Conservation (phyloP, 2,113 vertebrate genomes). For the Serinus canaria region DNA sequence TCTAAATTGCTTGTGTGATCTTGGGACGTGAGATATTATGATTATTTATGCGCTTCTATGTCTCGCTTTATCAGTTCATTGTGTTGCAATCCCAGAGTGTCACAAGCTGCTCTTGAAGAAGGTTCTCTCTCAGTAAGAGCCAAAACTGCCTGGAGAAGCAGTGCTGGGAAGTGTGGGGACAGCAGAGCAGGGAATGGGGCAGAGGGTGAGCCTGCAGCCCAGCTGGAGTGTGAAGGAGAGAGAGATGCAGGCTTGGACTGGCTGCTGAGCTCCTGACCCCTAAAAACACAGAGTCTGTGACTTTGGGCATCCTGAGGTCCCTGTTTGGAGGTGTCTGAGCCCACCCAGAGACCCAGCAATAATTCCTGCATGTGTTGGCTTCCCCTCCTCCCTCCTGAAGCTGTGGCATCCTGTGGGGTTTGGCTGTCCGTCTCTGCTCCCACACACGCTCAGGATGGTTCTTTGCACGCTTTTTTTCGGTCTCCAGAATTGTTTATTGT, state of each 20-base stretch:
- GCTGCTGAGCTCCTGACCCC: background rate
- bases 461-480: too few species aligned
- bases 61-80: background rate
- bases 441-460: too few species aligned
- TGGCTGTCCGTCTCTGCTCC: too few species aligned
- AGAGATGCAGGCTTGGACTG: background rate
- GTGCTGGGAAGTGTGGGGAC: background rate
- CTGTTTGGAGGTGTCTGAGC: background rate
- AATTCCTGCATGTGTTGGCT: background rate
- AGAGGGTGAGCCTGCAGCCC: background rate
- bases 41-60: background rate
- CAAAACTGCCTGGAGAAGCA: background rate
- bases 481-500: too few species aligned
- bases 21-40: slow-evolving; percentile 28
- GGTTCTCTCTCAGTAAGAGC: background rate
- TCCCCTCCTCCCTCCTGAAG: background rate
- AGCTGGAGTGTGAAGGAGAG: background rate
- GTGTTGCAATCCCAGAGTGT: background rate
- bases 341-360: background rate
- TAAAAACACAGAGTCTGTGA: background rate
- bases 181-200: background rate
- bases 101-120: background rate
- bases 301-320: background rate
- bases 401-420: background rate
- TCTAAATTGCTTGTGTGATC: slow-evolving; percentile 30